phyloP scores from a whole-genome alignment of 2,113 vertebrate genomes.

The Holacanthus passer region DNA sequence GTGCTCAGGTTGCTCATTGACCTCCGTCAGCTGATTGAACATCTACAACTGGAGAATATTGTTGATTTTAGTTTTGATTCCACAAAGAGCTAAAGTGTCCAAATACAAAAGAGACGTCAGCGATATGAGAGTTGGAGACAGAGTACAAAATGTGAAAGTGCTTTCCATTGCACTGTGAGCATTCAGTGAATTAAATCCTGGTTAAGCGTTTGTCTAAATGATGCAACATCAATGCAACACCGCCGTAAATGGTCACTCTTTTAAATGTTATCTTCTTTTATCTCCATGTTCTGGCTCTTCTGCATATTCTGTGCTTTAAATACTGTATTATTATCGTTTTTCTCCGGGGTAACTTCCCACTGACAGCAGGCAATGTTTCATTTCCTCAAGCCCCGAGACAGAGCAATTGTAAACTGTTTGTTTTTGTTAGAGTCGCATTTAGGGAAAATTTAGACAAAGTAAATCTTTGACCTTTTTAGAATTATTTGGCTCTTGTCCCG shows the following conservation, averaged over 20 bases:
- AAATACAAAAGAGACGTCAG: constrained; percentile 6
- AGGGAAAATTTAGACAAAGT: constrained; percentile 69
- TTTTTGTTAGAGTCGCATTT: constrained; percentile 64
- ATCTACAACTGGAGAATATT: not conserved
- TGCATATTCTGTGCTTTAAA: constrained; percentile 14
- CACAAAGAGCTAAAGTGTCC: constrained; percentile 22
- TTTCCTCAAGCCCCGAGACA: constrained; percentile 49
- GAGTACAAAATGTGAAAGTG: not conserved
- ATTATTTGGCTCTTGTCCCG: constrained; percentile 62
- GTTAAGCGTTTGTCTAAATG: constrained; percentile 10
- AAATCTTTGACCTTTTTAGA: constrained; percentile 78
- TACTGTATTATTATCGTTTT: constrained; percentile 48
- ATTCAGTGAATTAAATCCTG: constrained; percentile 18
- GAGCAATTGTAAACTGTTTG: constrained; percentile 68
- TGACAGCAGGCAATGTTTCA: constrained; percentile 41
- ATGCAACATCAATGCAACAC: not conserved
- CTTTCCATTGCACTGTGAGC: not conserved
- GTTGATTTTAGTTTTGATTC: constrained; percentile 26
- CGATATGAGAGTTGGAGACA: not conserved
- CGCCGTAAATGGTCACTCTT: not conserved
- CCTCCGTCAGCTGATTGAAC: constrained; percentile 15
- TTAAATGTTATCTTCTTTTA: not conserved
- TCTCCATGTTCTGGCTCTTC: not conserved
- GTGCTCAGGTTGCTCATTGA: not conserved
- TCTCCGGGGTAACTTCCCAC: constrained; percentile 31